Evolutionary conservation across 92 coral and sea anemone species (phyloP).

Genomic region (Pocillopora grandis): DNA sequence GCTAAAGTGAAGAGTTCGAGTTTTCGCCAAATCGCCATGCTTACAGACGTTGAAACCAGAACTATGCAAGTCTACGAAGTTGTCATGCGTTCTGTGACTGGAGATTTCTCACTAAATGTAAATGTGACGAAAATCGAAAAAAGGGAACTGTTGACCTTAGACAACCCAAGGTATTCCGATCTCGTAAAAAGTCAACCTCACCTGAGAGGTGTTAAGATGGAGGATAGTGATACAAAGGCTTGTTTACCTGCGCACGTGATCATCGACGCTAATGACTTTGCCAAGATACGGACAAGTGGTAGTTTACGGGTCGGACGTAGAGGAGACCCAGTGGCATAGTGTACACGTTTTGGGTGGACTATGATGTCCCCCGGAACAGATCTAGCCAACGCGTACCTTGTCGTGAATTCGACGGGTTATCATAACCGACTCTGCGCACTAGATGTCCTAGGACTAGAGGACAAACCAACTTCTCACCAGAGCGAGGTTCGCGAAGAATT

Average conservation of each 20-base stretch:
- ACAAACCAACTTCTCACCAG: constrained; percentile 48
- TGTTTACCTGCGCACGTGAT: constrained; percentile 64
- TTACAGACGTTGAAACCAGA: constrained; percentile 54
- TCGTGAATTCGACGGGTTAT: constrained; percentile 58
- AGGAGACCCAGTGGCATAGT: constrained; percentile 61
- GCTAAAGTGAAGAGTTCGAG: constrained; percentile 55
- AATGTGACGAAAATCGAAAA: constrained; percentile 59
- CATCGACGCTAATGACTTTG: constrained; percentile 62
- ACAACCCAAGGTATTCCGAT: constrained; percentile 61
- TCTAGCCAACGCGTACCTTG: constrained; percentile 43
- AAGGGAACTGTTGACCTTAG: constrained; percentile 59
- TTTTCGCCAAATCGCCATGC: constrained; percentile 69
- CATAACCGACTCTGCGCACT: constrained; percentile 55
- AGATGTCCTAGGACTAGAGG: constrained; percentile 57
- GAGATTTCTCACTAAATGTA: not conserved
- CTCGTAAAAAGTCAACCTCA: constrained; percentile 52
- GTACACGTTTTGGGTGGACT: too few relatives aligned
- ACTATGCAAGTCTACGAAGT: constrained; percentile 71
- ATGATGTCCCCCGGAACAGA: constrained; percentile 16
- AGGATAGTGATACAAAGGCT: constrained; percentile 51
- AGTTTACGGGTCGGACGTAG: constrained; percentile 62
- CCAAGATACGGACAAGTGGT: constrained; percentile 59
- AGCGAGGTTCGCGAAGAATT: constrained; percentile 58
- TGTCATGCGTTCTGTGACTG: constrained; percentile 45
- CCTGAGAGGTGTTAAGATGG: constrained; percentile 60